Conservation (phyloP, 2,113 vertebrate genomes). For the Piliocolobus tephrosceles region DNA sequence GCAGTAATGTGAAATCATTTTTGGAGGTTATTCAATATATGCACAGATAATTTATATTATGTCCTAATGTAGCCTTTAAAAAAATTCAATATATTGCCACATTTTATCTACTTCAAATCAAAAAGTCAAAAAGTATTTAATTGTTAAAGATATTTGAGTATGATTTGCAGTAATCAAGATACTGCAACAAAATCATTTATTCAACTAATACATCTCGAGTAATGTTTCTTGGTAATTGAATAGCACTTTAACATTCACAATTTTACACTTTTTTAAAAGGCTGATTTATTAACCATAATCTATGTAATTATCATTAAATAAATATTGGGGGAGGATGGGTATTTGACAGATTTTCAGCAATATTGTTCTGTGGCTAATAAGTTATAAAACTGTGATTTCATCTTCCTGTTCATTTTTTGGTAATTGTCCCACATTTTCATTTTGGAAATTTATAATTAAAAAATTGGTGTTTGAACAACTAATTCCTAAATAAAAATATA, state of each 20-base stretch:
- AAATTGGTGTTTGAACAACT: neutral
- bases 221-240: neutral
- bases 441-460: neutral
- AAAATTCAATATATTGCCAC: neutral
- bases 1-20: constrained; percentile 45
- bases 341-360: neutral
- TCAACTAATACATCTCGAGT: neutral
- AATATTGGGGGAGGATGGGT: neutral
- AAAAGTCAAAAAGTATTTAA: neutral
- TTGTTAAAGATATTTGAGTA: neutral
- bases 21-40: constrained; percentile 52
- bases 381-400: neutral
- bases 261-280: neutral
- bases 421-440: neutral
- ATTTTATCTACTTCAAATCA: constrained; percentile 2
- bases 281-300: neutral
- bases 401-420: neutral
- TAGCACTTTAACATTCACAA: neutral
- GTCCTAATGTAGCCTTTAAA: neutral
- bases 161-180: neutral
- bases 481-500: neutral
- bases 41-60: constrained; percentile 44
- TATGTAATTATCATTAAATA: neutral
- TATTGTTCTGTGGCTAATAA: neutral
- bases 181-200: neutral